Percentiles rank a stretch among this genome's conserved stretches.
phyloP scores from a whole-genome alignment of 2,113 vertebrate species.

The Spilogale gracilis region DNA sequence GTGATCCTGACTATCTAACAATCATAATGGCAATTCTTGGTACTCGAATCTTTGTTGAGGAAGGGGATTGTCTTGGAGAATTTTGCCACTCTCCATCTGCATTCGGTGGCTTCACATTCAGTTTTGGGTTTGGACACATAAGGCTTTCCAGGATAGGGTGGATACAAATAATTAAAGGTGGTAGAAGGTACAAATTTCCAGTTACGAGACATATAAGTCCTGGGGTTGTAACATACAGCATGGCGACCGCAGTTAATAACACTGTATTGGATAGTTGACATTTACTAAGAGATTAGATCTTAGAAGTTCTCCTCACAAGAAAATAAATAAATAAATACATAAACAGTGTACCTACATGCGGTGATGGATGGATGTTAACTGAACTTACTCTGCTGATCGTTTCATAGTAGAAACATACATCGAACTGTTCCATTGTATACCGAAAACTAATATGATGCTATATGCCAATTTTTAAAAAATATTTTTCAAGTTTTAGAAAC shows the following conservation, averaged over 20 bases:
- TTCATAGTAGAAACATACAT: not conserved
- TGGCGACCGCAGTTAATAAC: not conserved
- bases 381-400: not conserved
- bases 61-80: not conserved
- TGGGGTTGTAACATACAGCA: not conserved
- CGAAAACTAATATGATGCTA: not conserved
- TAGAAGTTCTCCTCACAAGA: not conserved
- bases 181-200: not conserved
- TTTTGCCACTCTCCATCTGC: not conserved
- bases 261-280: not conserved
- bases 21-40: not conserved
- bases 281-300: not conserved
- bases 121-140: not conserved
- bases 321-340: not conserved
- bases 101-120: not conserved
- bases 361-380: not conserved
- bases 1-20: not conserved
- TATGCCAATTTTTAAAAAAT: not conserved
- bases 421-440: not conserved
- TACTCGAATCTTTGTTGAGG: not conserved
- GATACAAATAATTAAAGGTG: not conserved
- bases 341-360: not conserved
- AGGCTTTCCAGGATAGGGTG: not conserved
- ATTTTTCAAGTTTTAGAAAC: not conserved
- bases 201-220: not conserved